These are phyloP conservation scores for Seira musarum DNA, from an alignment of 2,888 invertebrate genomes.

Conservation along the genomic window DNA sequence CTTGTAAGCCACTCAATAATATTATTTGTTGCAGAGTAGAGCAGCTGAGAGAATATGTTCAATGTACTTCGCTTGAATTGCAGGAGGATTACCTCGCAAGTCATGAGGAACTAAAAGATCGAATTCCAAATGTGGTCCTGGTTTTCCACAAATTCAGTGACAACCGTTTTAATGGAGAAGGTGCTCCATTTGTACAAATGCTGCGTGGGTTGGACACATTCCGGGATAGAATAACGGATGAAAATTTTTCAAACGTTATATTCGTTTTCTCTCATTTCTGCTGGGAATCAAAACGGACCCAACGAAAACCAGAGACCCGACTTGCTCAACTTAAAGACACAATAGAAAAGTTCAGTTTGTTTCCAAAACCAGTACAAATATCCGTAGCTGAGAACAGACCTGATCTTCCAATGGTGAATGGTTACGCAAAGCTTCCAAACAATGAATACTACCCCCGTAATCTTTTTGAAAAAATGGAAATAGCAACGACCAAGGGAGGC, in stretches of 20 bases:
- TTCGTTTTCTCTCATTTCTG: slow-evolving; percentile 56
- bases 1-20: no score
- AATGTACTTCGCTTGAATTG: no score
- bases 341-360: slow-evolving; percentile 39
- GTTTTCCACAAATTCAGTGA: slow-evolving; percentile 58
- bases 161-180: slow-evolving; percentile 49
- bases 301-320: slow-evolving; percentile 15
- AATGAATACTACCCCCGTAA: slow-evolving; percentile 56
- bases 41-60: no score
- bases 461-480: slow-evolving; percentile 49
- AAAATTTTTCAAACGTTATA: slow-evolving; percentile 57
- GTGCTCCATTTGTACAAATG: slow-evolving; percentile 55
- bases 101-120: slow-evolving; percentile 56
- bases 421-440: slow-evolving; percentile 53
- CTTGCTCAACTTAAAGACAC: slow-evolving; percentile 27
- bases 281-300: slow-evolving; percentile 23
- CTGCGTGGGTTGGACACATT: slow-evolving; percentile 49
- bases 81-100: slow-evolving; percentile 25
- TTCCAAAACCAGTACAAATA: slow-evolving; percentile 49
- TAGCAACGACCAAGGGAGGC: slow-evolving; percentile 18
- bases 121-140: slow-evolving; percentile 58
- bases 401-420: slow-evolving; percentile 43
- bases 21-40: no score
- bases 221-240: slow-evolving; percentile 42
- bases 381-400: slow-evolving; percentile 57